Evolutionary conservation across 2,888 invertebrate species (phyloP), one percentile per base, ranked within the genome.

Genomic region (Esperia sulphurella): DNA sequence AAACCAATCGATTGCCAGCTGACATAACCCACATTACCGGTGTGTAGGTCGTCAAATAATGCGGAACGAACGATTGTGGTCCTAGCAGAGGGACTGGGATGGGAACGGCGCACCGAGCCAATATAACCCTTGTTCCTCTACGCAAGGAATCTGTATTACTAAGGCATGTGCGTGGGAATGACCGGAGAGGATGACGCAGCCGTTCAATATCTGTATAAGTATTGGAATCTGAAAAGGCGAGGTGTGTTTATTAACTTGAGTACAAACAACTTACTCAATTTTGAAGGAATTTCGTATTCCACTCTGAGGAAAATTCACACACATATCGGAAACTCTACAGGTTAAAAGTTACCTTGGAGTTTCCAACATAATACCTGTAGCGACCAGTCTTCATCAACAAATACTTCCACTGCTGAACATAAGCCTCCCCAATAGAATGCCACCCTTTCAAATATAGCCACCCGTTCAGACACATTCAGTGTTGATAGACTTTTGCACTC

Each of bases 31-130:
- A 60, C 52, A 58, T 61, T 64, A 65, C 68, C 63, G 55, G 54
- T 60, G 61, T 61, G 61, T 61, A 61, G 63, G 65, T 64, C 66
- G 58, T 71, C 74, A 73, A 81, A 79, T 76, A 75, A 74, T 72
- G 68, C 71, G 71, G 64, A 74, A 77, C 72, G 63, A 72, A 75
- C 75, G 68, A 66, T 65, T 68, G 70, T 63, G 65, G 65, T n/a
- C 56, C 57, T 14, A 3, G 63, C 59, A 59, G 10, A 12, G 1
- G 21, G 53, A 58, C 58, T 54, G 55, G 53, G 54, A 59, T 54
- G 54, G 52, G 44, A 55, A 47, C 54, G 56, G 50, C 50, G 55
- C 58, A 57, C 57, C 67, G 63, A 64, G 50, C 52, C 57, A 73
- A 75, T 69, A 53, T 59, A 55, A 57, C 57, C 63, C 57, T 57